Percentiles rank a stretch among this genome's conserved stretches.
These are phyloP conservation scores for Vicugna pacos DNA, from an alignment of 2,113 vertebrate species.

Conservation along the genomic window DNA sequence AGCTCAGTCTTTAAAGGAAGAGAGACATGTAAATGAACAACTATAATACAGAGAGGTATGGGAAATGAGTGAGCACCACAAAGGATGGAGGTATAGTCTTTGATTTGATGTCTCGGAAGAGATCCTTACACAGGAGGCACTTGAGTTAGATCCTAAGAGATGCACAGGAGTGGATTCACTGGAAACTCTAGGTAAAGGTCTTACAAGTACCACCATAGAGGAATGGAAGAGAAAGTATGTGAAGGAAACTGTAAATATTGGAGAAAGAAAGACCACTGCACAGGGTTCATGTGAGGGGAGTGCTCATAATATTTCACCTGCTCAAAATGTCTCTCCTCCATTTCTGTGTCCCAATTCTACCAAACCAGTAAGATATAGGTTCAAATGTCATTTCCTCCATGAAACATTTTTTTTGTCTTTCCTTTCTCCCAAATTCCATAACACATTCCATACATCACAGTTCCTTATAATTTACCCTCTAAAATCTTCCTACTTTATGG, in stretches of 20 bases:
- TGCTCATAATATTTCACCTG: neutral
- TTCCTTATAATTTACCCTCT: neutral
- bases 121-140: neutral
- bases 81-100: neutral
- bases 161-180: neutral
- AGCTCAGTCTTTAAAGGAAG: neutral
- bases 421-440: neutral
- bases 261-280: neutral
- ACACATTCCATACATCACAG: neutral
- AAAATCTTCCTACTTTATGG: neutral
- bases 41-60: neutral
- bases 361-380: neutral
- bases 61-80: neutral
- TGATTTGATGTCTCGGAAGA: neutral
- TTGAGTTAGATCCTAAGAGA: constrained; percentile 10
- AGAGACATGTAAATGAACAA: neutral
- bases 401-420: constrained; percentile 46
- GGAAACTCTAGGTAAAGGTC: neutral
- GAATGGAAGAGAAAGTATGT: constrained; percentile 2
- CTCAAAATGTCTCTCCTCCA: neutral
- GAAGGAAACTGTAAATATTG: constrained; percentile 22
- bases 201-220: neutral
- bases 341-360: neutral
- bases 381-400: neutral
- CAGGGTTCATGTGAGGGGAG: neutral